These are phyloP conservation scores for Apamea sordens DNA, from an alignment of 2,888 invertebrate genomes.

Conservation along the genomic window DNA sequence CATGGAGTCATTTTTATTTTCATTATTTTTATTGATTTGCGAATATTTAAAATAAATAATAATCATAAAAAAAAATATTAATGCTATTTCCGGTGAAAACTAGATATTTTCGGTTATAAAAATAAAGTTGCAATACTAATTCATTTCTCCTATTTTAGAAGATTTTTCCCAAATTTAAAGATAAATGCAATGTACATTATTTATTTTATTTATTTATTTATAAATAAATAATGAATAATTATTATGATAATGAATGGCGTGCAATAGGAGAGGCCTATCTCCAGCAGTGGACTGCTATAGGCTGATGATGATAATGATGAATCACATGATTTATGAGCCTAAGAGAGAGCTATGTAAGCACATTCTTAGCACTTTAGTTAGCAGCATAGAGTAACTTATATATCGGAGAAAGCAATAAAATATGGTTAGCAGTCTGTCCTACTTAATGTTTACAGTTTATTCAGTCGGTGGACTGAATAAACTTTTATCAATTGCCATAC, in stretches of 20 bases:
- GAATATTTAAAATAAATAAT: neutral
- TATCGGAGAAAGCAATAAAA: too few relatives aligned
- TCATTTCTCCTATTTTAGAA: conserved; percentile 24
- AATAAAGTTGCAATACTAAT: conserved; percentile 56
- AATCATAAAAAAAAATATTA: too few relatives aligned
- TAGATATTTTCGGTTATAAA: conserved; percentile 67
- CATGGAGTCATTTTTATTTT: neutral
- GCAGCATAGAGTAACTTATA: too few relatives aligned
- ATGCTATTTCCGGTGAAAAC: conserved; percentile 70
- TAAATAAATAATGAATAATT: too few relatives aligned
- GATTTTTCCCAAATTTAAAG: neutral
- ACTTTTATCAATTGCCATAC: neutral
- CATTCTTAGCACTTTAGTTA: neutral
- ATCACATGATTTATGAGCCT: neutral
- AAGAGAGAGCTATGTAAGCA: too few relatives aligned
- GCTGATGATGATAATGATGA: too few relatives aligned
- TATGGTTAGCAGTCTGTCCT: neutral
- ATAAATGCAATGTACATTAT: neutral
- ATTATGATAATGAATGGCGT: neutral
- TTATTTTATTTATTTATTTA: too few relatives aligned
- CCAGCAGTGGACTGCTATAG: too few relatives aligned
- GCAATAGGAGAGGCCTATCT: too few relatives aligned
- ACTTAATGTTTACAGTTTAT: too few relatives aligned
- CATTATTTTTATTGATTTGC: neutral
- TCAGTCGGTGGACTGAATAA: neutral